Percentiles rank a stretch among this genome's conserved stretches.
Conservation (phyloP, 1,140 invertebrate species). For the Lineus longissimus region DNA sequence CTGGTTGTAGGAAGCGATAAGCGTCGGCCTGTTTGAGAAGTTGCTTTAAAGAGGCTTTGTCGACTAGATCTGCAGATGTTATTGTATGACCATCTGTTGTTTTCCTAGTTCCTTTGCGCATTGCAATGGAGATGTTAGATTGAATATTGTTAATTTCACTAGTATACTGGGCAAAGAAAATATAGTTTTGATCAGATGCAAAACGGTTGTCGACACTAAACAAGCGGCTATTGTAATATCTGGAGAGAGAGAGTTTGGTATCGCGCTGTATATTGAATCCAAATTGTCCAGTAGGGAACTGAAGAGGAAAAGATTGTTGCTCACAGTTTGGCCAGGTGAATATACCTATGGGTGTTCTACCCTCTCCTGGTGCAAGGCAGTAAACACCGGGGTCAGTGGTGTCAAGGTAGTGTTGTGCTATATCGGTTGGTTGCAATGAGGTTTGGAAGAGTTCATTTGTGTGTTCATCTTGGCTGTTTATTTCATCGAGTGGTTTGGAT, state of each 20-base stretch:
- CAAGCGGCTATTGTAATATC: background rate
- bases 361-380: background rate
- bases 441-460: background rate
- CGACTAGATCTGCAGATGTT: background rate
- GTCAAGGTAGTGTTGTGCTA: background rate
- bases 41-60: background rate
- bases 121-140: background rate
- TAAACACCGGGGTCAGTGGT: background rate
- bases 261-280: background rate
- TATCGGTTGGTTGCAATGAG: conserved; percentile 2
- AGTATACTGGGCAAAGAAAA: background rate
- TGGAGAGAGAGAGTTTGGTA: background rate
- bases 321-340: background rate
- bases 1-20: background rate
- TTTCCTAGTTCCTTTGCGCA: background rate
- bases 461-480: background rate
- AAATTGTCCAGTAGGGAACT: background rate
- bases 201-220: background rate
- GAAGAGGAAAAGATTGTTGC: background rate
- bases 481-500: background rate
- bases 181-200: background rate
- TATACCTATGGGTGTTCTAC: background rate
- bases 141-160: background rate
- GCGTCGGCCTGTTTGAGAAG: background rate
- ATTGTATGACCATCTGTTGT: background rate